Evolutionary conservation across 1,140 invertebrate species (phyloP).

Genomic region (Eueides isabella): DNA sequence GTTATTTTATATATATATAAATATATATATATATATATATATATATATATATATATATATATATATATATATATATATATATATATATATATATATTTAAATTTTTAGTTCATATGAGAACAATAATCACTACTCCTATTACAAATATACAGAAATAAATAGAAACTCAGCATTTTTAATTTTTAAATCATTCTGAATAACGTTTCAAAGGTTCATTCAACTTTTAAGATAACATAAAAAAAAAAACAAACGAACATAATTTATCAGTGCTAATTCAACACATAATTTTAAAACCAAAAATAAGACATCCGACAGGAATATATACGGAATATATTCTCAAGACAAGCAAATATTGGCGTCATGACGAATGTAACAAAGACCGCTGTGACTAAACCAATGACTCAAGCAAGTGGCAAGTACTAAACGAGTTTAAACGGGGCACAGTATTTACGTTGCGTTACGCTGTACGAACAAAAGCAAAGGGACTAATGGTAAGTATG

Average conservation of each 20-base stretch:
- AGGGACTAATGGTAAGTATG: constrained; percentile 62
- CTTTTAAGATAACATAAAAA: neutral
- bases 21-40: too few species aligned
- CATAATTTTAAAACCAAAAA: constrained; percentile 6
- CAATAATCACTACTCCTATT: too few species aligned
- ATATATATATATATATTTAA: too few species aligned
- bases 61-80: too few species aligned
- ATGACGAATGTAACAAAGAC: constrained; percentile 58
- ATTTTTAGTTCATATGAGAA: too few species aligned
- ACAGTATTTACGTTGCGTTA: constrained; percentile 64
- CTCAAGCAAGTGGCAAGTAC: constrained; percentile 54
- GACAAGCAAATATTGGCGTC: constrained; percentile 41
- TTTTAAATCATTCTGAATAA: too few species aligned
- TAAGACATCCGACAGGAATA: neutral
- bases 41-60: too few species aligned
- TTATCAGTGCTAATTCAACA: constrained; percentile 9
- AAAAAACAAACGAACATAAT: neutral
- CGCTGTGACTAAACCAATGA: constrained; percentile 61
- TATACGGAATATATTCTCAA: constrained; percentile 6
- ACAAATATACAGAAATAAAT: too few species aligned
- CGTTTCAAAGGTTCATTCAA: too few species aligned
- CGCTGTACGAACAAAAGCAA: constrained; percentile 72
- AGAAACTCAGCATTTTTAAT: too few species aligned
- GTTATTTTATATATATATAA: too few species aligned
- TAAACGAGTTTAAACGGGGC: constrained; percentile 55